Percentiles rank a stretch among this genome's conserved stretches.
Evolutionary conservation across 2,888 invertebrate species (phyloP).

Genomic region (Phoronis australis): DNA sequence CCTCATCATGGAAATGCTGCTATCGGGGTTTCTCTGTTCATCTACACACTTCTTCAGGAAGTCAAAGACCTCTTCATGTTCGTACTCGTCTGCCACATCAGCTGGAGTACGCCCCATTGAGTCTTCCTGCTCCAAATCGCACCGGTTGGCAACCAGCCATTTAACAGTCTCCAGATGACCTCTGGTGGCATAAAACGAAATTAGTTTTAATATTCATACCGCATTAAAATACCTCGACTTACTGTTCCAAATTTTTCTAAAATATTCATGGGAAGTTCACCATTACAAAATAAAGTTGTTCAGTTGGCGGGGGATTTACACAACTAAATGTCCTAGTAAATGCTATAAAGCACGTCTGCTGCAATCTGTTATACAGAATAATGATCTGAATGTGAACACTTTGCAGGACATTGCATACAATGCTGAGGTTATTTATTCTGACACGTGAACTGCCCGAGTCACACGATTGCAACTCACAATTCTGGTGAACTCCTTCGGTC

Average conservation of each 20-base stretch:
- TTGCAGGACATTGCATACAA: no score
- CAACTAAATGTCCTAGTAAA: neutral
- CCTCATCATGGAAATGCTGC: neutral
- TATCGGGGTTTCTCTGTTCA: neutral
- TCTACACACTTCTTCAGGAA: slow-evolving; percentile 18
- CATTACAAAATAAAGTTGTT: no score
- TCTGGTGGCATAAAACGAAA: slow-evolving; percentile 25
- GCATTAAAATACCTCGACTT: neutral
- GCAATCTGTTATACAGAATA: no score
- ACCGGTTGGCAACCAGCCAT: slow-evolving; percentile 43
- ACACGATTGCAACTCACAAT: neutral
- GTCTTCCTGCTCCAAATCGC: slow-evolving; percentile 29
- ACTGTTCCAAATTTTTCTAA: no score
- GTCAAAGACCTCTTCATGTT: slow-evolving; percentile 28
- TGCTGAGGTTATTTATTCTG: no score
- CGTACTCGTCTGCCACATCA: slow-evolving; percentile 33
- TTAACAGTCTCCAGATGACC: slow-evolving; percentile 42
- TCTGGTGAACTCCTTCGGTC: neutral
- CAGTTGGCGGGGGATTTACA: neutral
- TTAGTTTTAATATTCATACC: neutral
- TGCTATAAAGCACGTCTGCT: no score
- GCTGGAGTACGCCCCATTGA: slow-evolving; percentile 31
- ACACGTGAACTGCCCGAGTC: neutral
- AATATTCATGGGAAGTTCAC: no score
- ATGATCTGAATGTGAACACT: no score